Percentiles rank a stretch among this genome's conserved stretches.
These are phyloP conservation scores for Hololepta plana DNA, from an alignment of 2,888 invertebrate species.

Conservation along the genomic window DNA sequence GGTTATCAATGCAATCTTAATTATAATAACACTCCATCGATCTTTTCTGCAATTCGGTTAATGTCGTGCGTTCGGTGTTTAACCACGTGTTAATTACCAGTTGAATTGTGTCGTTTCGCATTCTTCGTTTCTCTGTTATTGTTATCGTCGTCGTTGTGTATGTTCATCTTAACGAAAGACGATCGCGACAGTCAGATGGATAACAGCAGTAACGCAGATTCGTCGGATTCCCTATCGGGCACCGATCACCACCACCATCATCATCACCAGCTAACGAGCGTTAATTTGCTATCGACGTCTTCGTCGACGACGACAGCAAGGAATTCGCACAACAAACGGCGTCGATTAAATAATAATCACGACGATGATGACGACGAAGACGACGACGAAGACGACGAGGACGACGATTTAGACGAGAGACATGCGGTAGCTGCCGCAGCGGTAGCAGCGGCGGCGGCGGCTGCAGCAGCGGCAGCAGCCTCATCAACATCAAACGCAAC, in stretches of 20 bases:
- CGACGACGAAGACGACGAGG: constrained; percentile 7
- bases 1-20: no score
- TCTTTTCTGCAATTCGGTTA: constrained; percentile 3
- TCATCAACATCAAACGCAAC: no score
- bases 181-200: constrained; percentile 16
- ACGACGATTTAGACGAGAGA: constrained; percentile 7
- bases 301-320: constrained; percentile 13
- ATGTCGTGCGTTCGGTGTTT: constrained; percentile 2
- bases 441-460: no score
- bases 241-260: no score
- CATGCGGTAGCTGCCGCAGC: constrained; percentile 7
- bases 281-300: background rate
- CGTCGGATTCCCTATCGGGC: constrained; percentile 26
- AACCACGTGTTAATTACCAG: no score
- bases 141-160: background rate
- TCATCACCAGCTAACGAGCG: background rate
- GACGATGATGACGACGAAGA: constrained; percentile 7
- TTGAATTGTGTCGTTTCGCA: constrained; percentile 3
- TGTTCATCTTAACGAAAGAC: no score
- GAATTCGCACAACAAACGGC: constrained; percentile 2
- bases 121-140: constrained; percentile 2
- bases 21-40: constrained; percentile 5
- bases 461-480: no score
- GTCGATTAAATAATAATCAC: constrained; percentile 3
- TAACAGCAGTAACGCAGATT: constrained; percentile 25